Conservation (phyloP, 2,113 vertebrate genomes). For the Oncorhynchus kisutch region DNA sequence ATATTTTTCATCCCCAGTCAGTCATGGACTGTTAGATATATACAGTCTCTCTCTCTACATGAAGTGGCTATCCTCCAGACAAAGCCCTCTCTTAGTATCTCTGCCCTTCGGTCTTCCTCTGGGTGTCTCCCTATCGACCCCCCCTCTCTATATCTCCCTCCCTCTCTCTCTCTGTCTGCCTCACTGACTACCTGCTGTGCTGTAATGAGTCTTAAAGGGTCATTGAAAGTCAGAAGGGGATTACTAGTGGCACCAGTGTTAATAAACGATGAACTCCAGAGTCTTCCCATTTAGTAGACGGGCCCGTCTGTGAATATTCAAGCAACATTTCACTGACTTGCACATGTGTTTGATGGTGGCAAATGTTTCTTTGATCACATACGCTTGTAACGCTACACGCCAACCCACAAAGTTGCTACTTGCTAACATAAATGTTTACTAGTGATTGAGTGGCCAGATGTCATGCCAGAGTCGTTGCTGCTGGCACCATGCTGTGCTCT, state of each 20-base stretch:
- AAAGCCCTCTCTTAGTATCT: conserved; percentile 13
- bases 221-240: not conserved
- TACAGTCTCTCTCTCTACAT: conserved; percentile 35
- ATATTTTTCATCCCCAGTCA: too few species aligned
- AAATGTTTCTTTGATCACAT: too few species aligned
- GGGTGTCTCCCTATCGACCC: not conserved
- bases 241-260: not conserved
- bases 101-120: conserved; percentile 45
- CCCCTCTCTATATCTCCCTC: not conserved
- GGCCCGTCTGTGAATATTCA: too few species aligned
- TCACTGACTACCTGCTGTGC: conserved; percentile 18
- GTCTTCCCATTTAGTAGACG: not conserved
- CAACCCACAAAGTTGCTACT: too few species aligned
- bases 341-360: too few species aligned
- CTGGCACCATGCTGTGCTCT: too few species aligned
- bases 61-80: conserved; percentile 10
- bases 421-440: too few species aligned
- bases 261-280: conserved; percentile 19
- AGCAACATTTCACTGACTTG: too few species aligned
- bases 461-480: too few species aligned
- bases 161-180: not conserved
- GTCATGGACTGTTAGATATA: conserved; percentile 50
- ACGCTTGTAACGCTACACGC: too few species aligned
- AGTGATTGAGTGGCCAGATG: too few species aligned
- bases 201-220: conserved; percentile 14